phyloP scores from a whole-genome alignment of 2,797 vertebrate species.

The Melanotaenia boesemani region DNA sequence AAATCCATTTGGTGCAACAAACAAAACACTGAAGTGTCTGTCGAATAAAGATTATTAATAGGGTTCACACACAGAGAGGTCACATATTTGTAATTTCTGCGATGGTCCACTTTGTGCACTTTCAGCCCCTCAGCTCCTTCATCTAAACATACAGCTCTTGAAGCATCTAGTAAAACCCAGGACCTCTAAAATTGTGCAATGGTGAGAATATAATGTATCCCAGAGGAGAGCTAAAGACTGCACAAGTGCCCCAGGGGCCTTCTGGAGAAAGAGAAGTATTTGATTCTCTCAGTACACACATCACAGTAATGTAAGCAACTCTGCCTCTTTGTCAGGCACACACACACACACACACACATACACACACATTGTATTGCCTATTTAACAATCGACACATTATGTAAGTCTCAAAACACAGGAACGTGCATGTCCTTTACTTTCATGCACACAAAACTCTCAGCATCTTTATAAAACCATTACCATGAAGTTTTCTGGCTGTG shows the following conservation, averaged over 20 bases:
- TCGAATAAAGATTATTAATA: slow-evolving; percentile 57
- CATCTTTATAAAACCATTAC: slow-evolving; percentile 57
- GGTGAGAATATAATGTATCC: slow-evolving; percentile 55
- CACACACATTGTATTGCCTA: slow-evolving; percentile 12
- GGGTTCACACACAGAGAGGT: slow-evolving; percentile 45
- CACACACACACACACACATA: slow-evolving; percentile 8
- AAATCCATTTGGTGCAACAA: slow-evolving; percentile 53
- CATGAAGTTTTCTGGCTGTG: slow-evolving; percentile 46
- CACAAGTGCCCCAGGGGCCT: slow-evolving; percentile 42
- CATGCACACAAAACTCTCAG: slow-evolving; percentile 39
- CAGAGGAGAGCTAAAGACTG: slow-evolving; percentile 42
- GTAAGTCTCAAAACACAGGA: slow-evolving; percentile 34
- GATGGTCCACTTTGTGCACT: slow-evolving; percentile 44
- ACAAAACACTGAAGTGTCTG: slow-evolving; percentile 44
- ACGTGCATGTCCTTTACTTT: slow-evolving; percentile 38
- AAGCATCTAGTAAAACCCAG: slow-evolving; percentile 37
- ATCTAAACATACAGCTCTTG: slow-evolving; percentile 57
- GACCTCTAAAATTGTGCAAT: slow-evolving; percentile 62
- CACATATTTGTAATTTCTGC: slow-evolving; percentile 68
- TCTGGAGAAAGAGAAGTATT: slow-evolving; percentile 45
- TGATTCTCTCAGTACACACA: slow-evolving; percentile 59
- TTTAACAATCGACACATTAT: slow-evolving; percentile 37
- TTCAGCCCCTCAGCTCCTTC: slow-evolving; percentile 49
- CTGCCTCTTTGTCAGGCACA: slow-evolving; percentile 15
- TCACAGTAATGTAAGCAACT: slow-evolving; percentile 56